Conservation (phyloP, 2,888 invertebrate species). For the Entomobrya multifasciata region DNA sequence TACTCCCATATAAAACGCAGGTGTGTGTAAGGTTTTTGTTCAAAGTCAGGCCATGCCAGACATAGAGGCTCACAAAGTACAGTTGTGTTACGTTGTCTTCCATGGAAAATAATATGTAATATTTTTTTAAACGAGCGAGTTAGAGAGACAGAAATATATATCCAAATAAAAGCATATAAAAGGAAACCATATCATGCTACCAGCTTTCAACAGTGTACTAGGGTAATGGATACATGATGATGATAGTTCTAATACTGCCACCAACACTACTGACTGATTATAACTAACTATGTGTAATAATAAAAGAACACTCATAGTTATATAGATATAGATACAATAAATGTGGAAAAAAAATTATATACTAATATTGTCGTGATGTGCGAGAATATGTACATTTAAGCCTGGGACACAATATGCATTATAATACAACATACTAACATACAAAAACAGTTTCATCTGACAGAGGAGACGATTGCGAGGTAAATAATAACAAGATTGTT, state of each 20-base stretch:
- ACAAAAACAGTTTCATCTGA: constrained; percentile 65
- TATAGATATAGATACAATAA: not conserved
- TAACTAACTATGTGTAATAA: constrained; percentile 37
- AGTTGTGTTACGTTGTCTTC: constrained; percentile 42
- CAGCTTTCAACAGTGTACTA: constrained; percentile 31
- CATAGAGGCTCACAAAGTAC: constrained; percentile 60
- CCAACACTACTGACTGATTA: constrained; percentile 39
- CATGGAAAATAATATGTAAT: constrained; percentile 42
- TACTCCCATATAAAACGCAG: too few relatives aligned
- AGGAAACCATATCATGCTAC: constrained; percentile 24
- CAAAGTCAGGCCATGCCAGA: constrained; percentile 34
- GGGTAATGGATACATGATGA: constrained; percentile 34
- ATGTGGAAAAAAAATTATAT: not conserved
- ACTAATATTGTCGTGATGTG: constrained; percentile 30
- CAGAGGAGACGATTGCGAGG: constrained; percentile 47
- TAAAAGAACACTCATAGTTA: not conserved
- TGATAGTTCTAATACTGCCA: constrained; percentile 47
- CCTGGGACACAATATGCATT: constrained; percentile 50
- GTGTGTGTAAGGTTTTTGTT: constrained; percentile 31
- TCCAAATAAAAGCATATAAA: constrained; percentile 15
- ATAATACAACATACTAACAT: constrained; percentile 46
- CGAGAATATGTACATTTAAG: constrained; percentile 27
- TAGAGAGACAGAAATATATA: constrained; percentile 9
- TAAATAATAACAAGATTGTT: constrained; percentile 44
- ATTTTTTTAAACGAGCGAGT: not conserved